Base-by-base conservation (phyloP, 1,140 invertebrate genomes). In the Cardiocondyla obscurior region DNA sequence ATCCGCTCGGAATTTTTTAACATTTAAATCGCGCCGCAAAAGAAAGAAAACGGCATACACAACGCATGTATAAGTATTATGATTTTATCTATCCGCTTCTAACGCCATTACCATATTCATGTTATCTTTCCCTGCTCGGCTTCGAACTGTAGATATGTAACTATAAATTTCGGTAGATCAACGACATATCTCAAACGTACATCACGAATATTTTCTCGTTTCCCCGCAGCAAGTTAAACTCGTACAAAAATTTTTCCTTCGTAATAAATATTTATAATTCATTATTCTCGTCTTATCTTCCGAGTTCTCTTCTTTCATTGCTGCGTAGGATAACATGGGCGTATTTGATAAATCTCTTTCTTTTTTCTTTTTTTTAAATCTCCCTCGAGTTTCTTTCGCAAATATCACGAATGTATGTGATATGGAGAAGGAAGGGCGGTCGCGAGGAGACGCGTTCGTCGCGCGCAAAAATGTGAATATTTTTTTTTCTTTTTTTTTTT, bases 31-130 rank as follows among this genome's bases (percentile, higher is more conserved):
- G 58, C 30, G 33, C 19, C n/a, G 33, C 44, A 14, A 62, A 22
- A 62, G 58, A 39, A 1, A 62, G 58, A 39, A 19, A 36, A 33
- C 33, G 57, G 14, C 10, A 69, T 22, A 39, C 19, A 39, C 16
- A 46, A 49, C 51, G 25, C 36, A 49, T 33, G 22, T 74, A 74
- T 58, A 70, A 72, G 39, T 53, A 73, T 55, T 39, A 73, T 44
- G 81, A 62, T 82, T 46, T 82, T 60, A 73, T 60, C 55, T 74
- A 74, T 62, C 28, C 49, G 16, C 16, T 51, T 46, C 30, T 22
- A 33, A 49, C 44, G 39, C 16, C 33, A 82, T 82, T 82, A 82
- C 39, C 79, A 82, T 82, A 82, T 72, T 82, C 30, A 74, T 42
- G 42, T 51, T 42, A 72, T 39, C 42, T 39, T 25, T 39, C 58